Evolutionary conservation across 2,113 vertebrate genomes (phyloP).

Genomic region (Lucifuga dentata): DNA sequence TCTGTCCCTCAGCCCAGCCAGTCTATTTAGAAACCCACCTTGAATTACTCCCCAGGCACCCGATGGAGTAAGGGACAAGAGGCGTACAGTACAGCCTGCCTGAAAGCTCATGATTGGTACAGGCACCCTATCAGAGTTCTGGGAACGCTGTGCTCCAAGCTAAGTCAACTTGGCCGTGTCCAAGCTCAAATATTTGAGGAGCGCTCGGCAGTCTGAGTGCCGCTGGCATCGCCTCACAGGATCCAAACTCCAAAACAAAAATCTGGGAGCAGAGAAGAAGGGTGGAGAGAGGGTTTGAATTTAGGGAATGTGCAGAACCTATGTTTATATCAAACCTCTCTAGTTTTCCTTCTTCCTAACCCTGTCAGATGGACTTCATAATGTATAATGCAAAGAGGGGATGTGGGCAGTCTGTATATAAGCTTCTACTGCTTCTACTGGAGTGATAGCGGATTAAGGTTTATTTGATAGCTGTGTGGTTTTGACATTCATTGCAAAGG

Average conservation of each 20-base stretch:
- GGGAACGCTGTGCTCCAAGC: slow-evolving; percentile 51
- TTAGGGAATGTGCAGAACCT: slow-evolving; percentile 44
- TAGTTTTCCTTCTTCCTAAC: slow-evolving; percentile 2
- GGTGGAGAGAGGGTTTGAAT: slow-evolving; percentile 28
- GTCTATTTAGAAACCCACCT: slow-evolving; percentile 50
- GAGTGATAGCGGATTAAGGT: background rate
- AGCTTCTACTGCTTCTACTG: background rate
- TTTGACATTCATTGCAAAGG: background rate
- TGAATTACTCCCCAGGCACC: slow-evolving; percentile 33
- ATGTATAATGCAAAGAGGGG: background rate
- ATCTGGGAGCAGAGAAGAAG: slow-evolving; percentile 7
- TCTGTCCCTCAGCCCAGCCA: slow-evolving; percentile 46
- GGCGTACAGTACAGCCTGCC: slow-evolving; percentile 43
- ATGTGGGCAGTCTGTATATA: background rate
- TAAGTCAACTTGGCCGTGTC: slow-evolving; percentile 68
- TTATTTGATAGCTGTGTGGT: background rate
- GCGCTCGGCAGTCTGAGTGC: slow-evolving; percentile 41
- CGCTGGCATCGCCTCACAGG: slow-evolving; percentile 69
- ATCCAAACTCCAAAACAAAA: slow-evolving; percentile 52
- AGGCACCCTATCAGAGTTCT: slow-evolving; percentile 60
- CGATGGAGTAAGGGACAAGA: slow-evolving; percentile 47
- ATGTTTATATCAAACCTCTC: slow-evolving; percentile 22
- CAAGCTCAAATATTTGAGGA: slow-evolving; percentile 74
- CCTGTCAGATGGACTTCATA: background rate
- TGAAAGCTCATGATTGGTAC: slow-evolving; percentile 7